Evolutionary conservation across 92 coral and sea anemone species (phyloP), one percentile per base, ranked within the genome.

Genomic region (Zoanthus solanderi): DNA sequence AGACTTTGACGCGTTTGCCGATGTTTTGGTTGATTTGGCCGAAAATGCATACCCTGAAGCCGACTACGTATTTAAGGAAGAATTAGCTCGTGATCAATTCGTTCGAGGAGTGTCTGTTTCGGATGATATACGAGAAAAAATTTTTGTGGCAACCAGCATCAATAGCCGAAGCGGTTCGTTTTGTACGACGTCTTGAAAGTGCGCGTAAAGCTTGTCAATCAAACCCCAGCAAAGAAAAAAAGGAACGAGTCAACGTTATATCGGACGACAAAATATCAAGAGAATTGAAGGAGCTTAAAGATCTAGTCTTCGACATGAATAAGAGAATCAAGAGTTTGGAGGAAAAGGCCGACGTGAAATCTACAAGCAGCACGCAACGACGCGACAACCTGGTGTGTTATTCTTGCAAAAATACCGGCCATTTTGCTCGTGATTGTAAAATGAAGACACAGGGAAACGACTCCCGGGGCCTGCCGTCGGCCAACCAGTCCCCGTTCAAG

Each of bases 11-110:
- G 66, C 46, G 15, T 91, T 63, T 48, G 91, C 91, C 10, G 93
- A 91, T 56, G 68, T 61, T 32, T 72, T 87, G 23, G 17, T 91
- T 17, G 86, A 81, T 17, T 45, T 91, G 18, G 91, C 89, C 6
- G 91, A 90, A 23, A 87, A 87, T 72, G 90, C 91, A 6, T 87
- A 91, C 88, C 88, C 93, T 15, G 71, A 52, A 15, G 90, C 92
- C 28, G 92, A 82, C 31, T 89, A 79, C 71, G 61, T 17, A 2
- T 89, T 92, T 57, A 92, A 89, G 61, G 92, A 78, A 17, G 91
- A 87, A 71, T 6, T 91, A 6, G 86, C 86, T 45, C 30, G 52
- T 12, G 87, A 87, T 18, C 91, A 63, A 1, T 91, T 88, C 37
- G 8, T 48, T 11, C 77, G 29, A n/a, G 50, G 84, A 15, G 48